Evolutionary conservation across 2,888 invertebrate genomes (phyloP).

Genomic region (Anoplius nigerrimus): DNA sequence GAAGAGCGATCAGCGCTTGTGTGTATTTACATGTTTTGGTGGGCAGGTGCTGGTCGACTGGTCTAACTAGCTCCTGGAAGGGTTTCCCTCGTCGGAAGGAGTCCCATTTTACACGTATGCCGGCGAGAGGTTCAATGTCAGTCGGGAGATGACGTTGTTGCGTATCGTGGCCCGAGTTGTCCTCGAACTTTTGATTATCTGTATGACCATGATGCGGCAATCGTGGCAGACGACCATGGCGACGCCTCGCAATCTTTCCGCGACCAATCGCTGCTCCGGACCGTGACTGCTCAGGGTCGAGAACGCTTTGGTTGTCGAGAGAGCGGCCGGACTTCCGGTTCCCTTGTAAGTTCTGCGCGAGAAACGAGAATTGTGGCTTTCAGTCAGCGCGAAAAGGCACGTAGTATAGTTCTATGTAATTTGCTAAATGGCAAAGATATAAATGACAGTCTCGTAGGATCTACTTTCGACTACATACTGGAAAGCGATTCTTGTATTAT

Average conservation of each 20-base stretch:
- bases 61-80: too few relatives aligned
- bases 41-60: too few relatives aligned
- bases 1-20: too few relatives aligned
- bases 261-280: conserved; percentile 69
- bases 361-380: neutral
- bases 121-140: conserved; percentile 89
- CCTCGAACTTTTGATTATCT: conserved; percentile 93
- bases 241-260: conserved; percentile 83
- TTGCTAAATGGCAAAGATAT: neutral
- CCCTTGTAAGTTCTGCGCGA: conserved; percentile 34
- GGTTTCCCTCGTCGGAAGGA: neutral
- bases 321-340: conserved; percentile 80
- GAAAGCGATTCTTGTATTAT: too few relatives aligned
- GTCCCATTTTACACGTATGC: conserved; percentile 80
- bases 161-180: conserved; percentile 88
- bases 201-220: conserved; percentile 94
- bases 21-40: too few relatives aligned
- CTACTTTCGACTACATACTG: too few relatives aligned
- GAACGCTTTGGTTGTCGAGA: conserved; percentile 77
- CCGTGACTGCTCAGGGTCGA: conserved; percentile 68
- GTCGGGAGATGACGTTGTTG: conserved; percentile 87
- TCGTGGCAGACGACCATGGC: conserved; percentile 95
- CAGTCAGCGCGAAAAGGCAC: neutral
- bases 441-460: too few relatives aligned
- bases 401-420: neutral